Evolutionary conservation across 2,113 vertebrate genomes (phyloP).

Genomic region (Tragulus kanchil): DNA sequence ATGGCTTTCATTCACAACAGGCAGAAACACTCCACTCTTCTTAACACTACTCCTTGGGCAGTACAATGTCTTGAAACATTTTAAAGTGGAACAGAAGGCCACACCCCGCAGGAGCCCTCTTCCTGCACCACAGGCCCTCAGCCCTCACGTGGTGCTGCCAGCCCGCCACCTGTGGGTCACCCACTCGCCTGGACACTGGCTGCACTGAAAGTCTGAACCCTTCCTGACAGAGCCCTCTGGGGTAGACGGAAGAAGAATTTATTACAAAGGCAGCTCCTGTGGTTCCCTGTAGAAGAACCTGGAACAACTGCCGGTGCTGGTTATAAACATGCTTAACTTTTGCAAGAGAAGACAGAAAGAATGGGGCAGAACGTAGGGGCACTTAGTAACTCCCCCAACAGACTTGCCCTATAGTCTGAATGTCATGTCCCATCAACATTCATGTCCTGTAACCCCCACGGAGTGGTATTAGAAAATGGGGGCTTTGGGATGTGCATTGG

Average conservation of each 20-base stretch:
- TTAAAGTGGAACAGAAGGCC: background rate
- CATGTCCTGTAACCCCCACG: background rate
- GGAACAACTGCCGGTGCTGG: background rate
- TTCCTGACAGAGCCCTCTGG: background rate
- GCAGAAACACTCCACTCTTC: background rate
- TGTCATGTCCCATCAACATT: background rate
- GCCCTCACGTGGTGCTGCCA: background rate
- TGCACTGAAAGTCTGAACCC: background rate
- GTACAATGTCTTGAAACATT: background rate
- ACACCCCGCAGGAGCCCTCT: background rate
- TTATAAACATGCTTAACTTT: background rate
- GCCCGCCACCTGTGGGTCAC: rapidly evolving
- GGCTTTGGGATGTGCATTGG: background rate
- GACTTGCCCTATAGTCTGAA: background rate
- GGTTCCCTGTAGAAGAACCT: background rate
- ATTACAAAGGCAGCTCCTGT: background rate
- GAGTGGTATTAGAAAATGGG: too few species aligned
- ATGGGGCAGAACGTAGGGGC: background rate
- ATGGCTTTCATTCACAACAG: background rate
- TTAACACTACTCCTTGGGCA: background rate
- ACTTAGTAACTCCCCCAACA: background rate
- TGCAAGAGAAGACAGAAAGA: background rate
- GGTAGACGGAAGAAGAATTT: background rate
- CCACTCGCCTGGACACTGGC: background rate
- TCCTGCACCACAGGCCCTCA: background rate